A percentile compares a stretch with the other conserved stretches of the same genome.
phyloP scores from a whole-genome alignment of 2,888 invertebrate species.

The Epirrhoe tristata region DNA sequence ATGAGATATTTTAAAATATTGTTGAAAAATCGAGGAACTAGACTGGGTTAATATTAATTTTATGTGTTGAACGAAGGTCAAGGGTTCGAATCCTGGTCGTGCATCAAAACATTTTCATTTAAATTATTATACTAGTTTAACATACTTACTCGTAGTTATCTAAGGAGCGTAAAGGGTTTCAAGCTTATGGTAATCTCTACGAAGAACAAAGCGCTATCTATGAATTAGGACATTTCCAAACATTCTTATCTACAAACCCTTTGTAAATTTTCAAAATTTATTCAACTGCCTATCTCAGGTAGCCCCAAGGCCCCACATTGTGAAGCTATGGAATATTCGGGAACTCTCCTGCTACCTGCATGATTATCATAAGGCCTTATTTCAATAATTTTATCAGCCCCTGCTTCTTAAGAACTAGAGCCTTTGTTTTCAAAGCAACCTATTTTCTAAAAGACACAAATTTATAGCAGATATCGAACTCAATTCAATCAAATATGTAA shows the following conservation, averaged over 20 bases:
- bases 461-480: too few species aligned
- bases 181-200: neutral
- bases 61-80: too few species aligned
- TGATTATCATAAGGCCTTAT: conserved; percentile 33
- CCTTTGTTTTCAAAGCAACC: too few species aligned
- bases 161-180: neutral
- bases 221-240: conserved; percentile 7
- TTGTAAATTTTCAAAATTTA: conserved; percentile 20
- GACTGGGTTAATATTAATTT: too few species aligned
- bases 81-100: too few species aligned
- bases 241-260: conserved; percentile 14
- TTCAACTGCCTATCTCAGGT: conserved; percentile 34
- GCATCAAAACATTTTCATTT: too few species aligned
- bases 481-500: too few species aligned
- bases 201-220: neutral
- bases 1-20: neutral
- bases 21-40: neutral
- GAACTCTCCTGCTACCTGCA: conserved; percentile 35
- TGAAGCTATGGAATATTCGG: conserved; percentile 26
- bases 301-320: conserved; percentile 20
- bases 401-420: neutral
- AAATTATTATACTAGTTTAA: too few species aligned
- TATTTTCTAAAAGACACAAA: too few species aligned
- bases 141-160: neutral
- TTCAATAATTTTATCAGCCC: conserved; percentile 33